Evolutionary conservation across 2,113 vertebrate genomes (phyloP).

Genomic region (Notothenia coriiceps): DNA sequence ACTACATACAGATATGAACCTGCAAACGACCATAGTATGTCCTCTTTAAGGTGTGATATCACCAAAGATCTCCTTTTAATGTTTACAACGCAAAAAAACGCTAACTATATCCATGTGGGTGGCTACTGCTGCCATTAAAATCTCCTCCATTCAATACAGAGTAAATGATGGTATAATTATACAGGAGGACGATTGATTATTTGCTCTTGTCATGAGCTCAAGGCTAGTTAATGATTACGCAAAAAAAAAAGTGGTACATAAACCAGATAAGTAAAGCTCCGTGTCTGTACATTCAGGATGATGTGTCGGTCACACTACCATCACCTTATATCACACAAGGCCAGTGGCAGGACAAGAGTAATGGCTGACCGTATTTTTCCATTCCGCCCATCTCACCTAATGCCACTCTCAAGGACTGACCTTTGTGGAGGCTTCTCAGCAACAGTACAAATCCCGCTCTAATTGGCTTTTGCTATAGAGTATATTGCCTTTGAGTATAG

Average conservation of each 20-base stretch:
- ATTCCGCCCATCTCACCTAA: constrained; percentile 51
- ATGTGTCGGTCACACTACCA: constrained; percentile 55
- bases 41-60: background rate
- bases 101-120: constrained; percentile 50
- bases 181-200: constrained; percentile 73
- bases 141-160: constrained; percentile 45
- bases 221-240: constrained; percentile 72
- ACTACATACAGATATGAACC: no score
- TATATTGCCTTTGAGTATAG: constrained; percentile 42
- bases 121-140: constrained; percentile 61
- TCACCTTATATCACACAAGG: constrained; percentile 67
- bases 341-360: constrained; percentile 62
- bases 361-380: constrained; percentile 56
- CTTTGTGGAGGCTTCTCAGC: constrained; percentile 51
- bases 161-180: constrained; percentile 80
- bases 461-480: constrained; percentile 61
- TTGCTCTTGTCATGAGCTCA: constrained; percentile 75
- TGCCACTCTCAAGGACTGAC: constrained; percentile 70
- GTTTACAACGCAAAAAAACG: constrained; percentile 5
- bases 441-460: constrained; percentile 57
- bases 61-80: constrained; percentile 1
- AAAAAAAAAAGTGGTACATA: constrained; percentile 32
- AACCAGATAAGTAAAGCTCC: constrained; percentile 42
- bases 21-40: no score
- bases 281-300: constrained; percentile 31